phyloP scores from a whole-genome alignment of 2,797 vertebrate genomes.

The Champsocephalus gunnari region DNA sequence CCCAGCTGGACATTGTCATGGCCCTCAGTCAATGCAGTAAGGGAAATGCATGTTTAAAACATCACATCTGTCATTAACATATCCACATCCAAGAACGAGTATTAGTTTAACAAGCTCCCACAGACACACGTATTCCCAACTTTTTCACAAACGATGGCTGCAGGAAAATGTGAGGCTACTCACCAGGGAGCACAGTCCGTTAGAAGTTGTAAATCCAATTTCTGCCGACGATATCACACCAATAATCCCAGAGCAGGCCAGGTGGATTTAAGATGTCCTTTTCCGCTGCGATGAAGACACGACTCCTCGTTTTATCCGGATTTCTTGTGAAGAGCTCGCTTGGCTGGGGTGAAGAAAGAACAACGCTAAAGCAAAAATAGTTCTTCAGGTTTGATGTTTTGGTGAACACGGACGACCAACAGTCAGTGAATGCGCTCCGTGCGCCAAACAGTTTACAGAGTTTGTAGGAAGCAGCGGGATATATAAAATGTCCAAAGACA shows the following conservation, averaged over 20 bases:
- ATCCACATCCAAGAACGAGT: slow-evolving; percentile 32
- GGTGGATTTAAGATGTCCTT: slow-evolving; percentile 60
- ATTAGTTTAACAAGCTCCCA: slow-evolving; percentile 23
- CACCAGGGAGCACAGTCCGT: slow-evolving; percentile 70
- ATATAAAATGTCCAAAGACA: slow-evolving; percentile 85
- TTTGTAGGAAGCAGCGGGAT: slow-evolving; percentile 52
- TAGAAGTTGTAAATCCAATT: slow-evolving; percentile 77
- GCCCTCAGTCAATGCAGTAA: background rate
- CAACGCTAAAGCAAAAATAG: slow-evolving; percentile 14
- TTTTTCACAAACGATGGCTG: slow-evolving; percentile 11
- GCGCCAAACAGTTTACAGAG: slow-evolving; percentile 49
- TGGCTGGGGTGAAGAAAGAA: slow-evolving; percentile 17
- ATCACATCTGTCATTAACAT: slow-evolving; percentile 62
- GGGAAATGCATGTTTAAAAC: slow-evolving; percentile 46
- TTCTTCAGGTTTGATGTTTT: slow-evolving; percentile 56
- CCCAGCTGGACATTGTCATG: slow-evolving; percentile 5
- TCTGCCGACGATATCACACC: slow-evolving; percentile 69
- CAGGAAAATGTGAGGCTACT: slow-evolving; percentile 56
- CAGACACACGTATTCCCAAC: slow-evolving; percentile 20
- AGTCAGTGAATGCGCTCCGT: slow-evolving; percentile 53
- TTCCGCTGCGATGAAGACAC: slow-evolving; percentile 30
- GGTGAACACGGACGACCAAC: slow-evolving; percentile 34
- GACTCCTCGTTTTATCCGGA: slow-evolving; percentile 50
- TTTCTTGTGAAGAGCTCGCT: slow-evolving; percentile 54
- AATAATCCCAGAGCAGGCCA: slow-evolving; percentile 79